phyloP scores from a whole-genome alignment of 2,888 invertebrate genomes.

The Teleiodes luculella region DNA sequence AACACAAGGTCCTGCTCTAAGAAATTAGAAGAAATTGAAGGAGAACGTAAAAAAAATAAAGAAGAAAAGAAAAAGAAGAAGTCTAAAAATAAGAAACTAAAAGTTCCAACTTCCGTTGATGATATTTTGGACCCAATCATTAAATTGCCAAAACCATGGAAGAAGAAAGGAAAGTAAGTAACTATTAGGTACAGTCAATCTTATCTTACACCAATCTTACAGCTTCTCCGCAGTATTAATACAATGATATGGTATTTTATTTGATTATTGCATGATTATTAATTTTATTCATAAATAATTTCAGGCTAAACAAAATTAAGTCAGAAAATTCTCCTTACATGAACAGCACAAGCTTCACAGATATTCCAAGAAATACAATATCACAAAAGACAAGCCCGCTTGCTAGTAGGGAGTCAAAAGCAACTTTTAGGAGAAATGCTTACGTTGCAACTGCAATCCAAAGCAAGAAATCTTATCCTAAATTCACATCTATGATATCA shows the following conservation, averaged over 20 bases:
- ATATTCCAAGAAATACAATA: constrained; percentile 57
- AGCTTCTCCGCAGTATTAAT: no score
- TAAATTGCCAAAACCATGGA: constrained; percentile 60
- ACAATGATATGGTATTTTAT: not conserved
- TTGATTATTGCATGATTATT: not conserved
- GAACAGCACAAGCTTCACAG: constrained; percentile 66
- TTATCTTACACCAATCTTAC: no score
- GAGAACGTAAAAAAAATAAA: constrained; percentile 56
- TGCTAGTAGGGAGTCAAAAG: constrained; percentile 53
- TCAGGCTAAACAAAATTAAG: constrained; percentile 66
- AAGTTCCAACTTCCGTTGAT: constrained; percentile 62
- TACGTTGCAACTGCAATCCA: constrained; percentile 79
- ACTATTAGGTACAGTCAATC: no score
- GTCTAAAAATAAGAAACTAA: constrained; percentile 63
- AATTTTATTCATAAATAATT: constrained; percentile 27
- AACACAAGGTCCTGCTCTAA: constrained; percentile 82
- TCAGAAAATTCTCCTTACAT: constrained; percentile 55
- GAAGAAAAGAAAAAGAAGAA: constrained; percentile 73
- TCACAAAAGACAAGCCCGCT: constrained; percentile 39
- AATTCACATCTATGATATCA: constrained; percentile 41
- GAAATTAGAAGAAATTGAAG: constrained; percentile 77
- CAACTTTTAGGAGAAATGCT: constrained; percentile 79
- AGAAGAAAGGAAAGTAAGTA: constrained; percentile 74
- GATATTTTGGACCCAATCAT: constrained; percentile 56
- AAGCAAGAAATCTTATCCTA: constrained; percentile 52